phyloP scores from a whole-genome alignment of 2,888 invertebrate genomes.

The Mystacides longicornis region DNA sequence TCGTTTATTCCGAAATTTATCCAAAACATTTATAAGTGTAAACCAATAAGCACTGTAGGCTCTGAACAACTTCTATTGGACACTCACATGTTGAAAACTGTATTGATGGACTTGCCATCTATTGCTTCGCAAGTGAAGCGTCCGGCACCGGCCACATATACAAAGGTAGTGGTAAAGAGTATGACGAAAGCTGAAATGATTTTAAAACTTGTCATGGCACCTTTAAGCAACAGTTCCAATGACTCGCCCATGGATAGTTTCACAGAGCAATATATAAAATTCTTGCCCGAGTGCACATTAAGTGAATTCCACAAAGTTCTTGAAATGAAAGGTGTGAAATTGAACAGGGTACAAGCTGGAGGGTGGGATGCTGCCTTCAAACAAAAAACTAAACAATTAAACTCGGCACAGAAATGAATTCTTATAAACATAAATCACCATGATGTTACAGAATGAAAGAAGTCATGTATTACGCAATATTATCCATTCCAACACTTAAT shows the following conservation, averaged over 20 bases:
- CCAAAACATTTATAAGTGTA: conserved; percentile 83
- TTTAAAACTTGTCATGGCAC: conserved; percentile 96
- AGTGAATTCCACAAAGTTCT: conserved; percentile 90
- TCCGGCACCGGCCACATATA: conserved; percentile 83
- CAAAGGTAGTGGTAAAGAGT: conserved; percentile 74
- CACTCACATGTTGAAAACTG: conserved; percentile 90
- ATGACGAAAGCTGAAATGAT: conserved; percentile 99
- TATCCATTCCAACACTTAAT: too few species aligned
- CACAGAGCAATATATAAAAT: conserved; percentile 81
- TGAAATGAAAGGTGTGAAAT: conserved; percentile 82
- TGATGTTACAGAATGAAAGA: too few species aligned
- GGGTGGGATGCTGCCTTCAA: conserved; percentile 24
- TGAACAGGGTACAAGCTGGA: conserved; percentile 34
- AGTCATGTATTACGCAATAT: too few species aligned
- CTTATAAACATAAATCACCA: too few species aligned
- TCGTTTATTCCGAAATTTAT: conserved; percentile 93
- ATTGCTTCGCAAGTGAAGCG: conserved; percentile 82
- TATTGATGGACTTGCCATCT: conserved; percentile 88
- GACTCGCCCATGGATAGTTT: conserved; percentile 60
- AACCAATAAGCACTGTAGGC: conserved; percentile 79
- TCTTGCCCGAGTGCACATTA: conserved; percentile 82
- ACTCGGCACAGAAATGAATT: conserved; percentile 11
- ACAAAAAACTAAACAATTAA: conserved; percentile 20
- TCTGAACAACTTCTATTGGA: conserved; percentile 92
- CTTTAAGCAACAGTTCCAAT: conserved; percentile 44